A percentile compares a stretch with the other conserved stretches of the same genome.
These are phyloP conservation scores for Antrozous pallidus DNA, from an alignment of 2,797 vertebrate species.

Conservation along the genomic window DNA sequence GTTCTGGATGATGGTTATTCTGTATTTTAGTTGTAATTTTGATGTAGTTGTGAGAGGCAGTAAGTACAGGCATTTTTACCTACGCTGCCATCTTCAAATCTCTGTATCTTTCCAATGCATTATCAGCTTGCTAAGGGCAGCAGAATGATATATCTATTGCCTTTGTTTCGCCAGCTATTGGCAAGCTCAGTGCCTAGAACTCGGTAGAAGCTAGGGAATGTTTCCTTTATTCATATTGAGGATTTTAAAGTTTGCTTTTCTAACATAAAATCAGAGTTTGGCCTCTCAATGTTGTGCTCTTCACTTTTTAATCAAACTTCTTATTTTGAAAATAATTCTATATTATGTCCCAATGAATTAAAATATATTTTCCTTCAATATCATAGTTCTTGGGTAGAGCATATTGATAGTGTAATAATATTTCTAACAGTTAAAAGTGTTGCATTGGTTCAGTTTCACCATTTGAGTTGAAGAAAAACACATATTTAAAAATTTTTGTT, in stretches of 20 bases:
- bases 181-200: not conserved
- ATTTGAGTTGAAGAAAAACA: conserved; percentile 25
- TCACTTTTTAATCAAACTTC: conserved; percentile 17
- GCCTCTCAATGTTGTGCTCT: not conserved
- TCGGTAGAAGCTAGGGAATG: not conserved
- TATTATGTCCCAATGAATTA: not conserved
- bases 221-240: conserved; percentile 25
- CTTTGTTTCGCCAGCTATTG: not conserved
- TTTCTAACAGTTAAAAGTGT: not conserved
- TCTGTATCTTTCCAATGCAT: not conserved
- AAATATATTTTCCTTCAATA: not conserved
- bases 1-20: no score
- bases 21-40: no score
- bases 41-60: no score
- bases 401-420: not conserved
- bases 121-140: not conserved
- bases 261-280: conserved; percentile 7
- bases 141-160: not conserved
- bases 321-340: conserved; percentile 46
- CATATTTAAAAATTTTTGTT: not conserved
- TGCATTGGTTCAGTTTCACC: conserved; percentile 11
- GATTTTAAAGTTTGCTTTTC: conserved; percentile 11
- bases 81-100: no score
- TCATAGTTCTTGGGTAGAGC: not conserved
- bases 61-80: no score